Percentiles rank a stretch among this genome's conserved stretches.
These are phyloP conservation scores for Molanna angustata DNA, from an alignment of 2,888 invertebrate genomes.

Conservation along the genomic window DNA sequence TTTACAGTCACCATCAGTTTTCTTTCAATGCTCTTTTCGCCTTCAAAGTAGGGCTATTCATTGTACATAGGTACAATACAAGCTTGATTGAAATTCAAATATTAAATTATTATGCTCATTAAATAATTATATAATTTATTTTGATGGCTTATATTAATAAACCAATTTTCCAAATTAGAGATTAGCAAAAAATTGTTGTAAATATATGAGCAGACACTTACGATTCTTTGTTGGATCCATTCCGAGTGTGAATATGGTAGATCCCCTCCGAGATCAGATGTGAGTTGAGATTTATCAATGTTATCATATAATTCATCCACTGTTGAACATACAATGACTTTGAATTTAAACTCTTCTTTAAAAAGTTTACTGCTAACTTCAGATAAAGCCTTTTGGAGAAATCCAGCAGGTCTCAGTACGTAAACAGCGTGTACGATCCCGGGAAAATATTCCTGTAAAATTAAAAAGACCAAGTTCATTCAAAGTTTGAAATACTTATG, in stretches of 20 bases:
- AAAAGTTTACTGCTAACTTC: constrained; percentile 91
- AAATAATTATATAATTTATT: no score
- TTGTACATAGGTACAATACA: no score
- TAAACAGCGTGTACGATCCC: constrained; percentile 92
- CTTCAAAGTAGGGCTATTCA: no score
- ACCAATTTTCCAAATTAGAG: no score
- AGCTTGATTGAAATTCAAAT: no score
- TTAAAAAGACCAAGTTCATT: not conserved
- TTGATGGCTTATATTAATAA: no score
- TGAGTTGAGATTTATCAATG: constrained; percentile 80
- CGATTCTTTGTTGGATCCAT: constrained; percentile 96
- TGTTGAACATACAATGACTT: constrained; percentile 82
- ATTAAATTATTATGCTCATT: no score
- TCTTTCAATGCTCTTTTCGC: no score
- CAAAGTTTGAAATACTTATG: no score
- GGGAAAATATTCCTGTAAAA: constrained; percentile 84
- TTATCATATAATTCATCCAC: constrained; percentile 84
- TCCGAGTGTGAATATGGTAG: constrained; percentile 89
- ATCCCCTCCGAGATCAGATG: constrained; percentile 84
- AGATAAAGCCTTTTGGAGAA: constrained; percentile 93
- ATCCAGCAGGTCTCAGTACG: constrained; percentile 88
- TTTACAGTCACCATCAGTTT: no score
- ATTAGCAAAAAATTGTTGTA: no score
- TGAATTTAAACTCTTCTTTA: constrained; percentile 89
- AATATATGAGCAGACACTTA: constrained; percentile 48